Conservation (phyloP, 1,140 invertebrate genomes). For the Musca domestica region DNA sequence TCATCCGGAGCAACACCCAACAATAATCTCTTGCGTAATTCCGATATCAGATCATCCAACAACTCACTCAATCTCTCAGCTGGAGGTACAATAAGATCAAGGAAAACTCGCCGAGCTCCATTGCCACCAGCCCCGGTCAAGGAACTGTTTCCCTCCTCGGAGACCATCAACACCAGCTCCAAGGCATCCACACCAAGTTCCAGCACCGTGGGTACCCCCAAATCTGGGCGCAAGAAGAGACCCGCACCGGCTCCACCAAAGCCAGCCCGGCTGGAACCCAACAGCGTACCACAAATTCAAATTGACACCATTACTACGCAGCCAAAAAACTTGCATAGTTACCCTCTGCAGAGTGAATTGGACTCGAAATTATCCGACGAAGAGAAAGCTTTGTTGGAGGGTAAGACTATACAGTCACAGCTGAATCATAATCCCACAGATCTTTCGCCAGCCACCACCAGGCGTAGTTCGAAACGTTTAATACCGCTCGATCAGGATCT, state of each 20-base stretch:
- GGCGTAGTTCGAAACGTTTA: constrained; percentile 28
- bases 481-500: constrained; percentile 39
- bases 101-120: constrained; percentile 53
- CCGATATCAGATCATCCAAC: constrained; percentile 35
- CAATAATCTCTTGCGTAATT: constrained; percentile 30
- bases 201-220: constrained; percentile 42
- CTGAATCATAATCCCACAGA: not conserved
- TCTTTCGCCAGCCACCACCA: not conserved
- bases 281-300: constrained; percentile 17
- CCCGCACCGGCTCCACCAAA: constrained; percentile 67
- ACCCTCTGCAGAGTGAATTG: constrained; percentile 32
- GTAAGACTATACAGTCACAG: constrained; percentile 25
- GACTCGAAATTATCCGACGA: constrained; percentile 33
- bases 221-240: constrained; percentile 62
- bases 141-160: constrained; percentile 25
- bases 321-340: constrained; percentile 34
- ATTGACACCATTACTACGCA: constrained; percentile 8
- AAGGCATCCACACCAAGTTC: constrained; percentile 53
- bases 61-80: constrained; percentile 36
- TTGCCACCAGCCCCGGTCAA: constrained; percentile 33
- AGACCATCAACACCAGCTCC: constrained; percentile 9
- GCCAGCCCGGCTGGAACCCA: constrained; percentile 29
- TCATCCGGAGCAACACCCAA: not conserved
- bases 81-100: constrained; percentile 43
- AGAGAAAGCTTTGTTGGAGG: constrained; percentile 36